Conservation (phyloP, 2,888 invertebrate genomes). For the Onchidella celtica region DNA sequence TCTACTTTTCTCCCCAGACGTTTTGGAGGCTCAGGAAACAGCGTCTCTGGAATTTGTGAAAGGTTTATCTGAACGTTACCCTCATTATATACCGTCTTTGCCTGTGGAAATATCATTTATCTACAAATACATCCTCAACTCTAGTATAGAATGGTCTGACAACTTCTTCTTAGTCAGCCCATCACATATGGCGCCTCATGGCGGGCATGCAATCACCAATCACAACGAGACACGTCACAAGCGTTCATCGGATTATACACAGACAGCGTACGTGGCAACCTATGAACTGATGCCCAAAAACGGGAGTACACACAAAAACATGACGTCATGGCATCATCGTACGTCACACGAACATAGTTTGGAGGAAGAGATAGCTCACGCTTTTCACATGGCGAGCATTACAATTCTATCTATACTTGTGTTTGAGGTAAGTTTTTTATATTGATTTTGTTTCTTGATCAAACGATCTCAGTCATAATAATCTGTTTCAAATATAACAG, state of each 20-base stretch:
- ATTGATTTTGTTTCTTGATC: too few relatives aligned
- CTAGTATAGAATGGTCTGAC: conserved; percentile 16
- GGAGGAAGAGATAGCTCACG: conserved; percentile 69
- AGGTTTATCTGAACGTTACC: neutral
- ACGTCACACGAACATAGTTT: conserved; percentile 52
- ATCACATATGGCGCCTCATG: neutral
- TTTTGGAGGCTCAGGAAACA: conserved; percentile 27
- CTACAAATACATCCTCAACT: conserved; percentile 9
- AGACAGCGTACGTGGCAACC: neutral
- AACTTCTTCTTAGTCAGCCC: neutral
- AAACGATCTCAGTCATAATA: too few relatives aligned
- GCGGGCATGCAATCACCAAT: neutral
- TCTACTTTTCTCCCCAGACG: too few relatives aligned
- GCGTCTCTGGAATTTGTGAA: conserved; percentile 1
- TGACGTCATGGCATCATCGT: neutral
- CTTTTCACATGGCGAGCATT: conserved; percentile 72
- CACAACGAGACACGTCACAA: conserved; percentile 32
- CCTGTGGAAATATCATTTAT: conserved; percentile 10
- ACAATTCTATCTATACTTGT: conserved; percentile 67
- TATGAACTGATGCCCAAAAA: neutral
- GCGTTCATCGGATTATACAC: neutral
- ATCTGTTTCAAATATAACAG: too few relatives aligned
- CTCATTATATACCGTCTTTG: neutral
- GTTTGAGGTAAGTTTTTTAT: conserved; percentile 70
- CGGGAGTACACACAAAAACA: neutral